Conservation (phyloP, 2,797 vertebrate species). For the Atherinosoma microstoma region DNA sequence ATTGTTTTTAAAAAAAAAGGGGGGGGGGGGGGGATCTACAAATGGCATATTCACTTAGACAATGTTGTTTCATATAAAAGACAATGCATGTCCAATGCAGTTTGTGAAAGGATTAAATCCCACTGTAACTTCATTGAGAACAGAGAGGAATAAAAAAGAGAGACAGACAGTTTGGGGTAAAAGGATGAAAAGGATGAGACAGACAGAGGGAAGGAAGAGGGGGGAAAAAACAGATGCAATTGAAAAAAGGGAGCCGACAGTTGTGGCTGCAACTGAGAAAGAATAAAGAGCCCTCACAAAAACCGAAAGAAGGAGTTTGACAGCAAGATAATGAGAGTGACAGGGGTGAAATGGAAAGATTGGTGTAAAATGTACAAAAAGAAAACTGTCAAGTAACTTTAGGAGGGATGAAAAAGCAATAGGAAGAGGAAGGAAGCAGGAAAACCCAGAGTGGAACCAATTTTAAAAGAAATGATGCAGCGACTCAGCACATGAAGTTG, state of each 20-base stretch:
- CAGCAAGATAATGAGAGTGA: slow-evolving; percentile 14
- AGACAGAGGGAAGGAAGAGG: background rate
- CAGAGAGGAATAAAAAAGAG: too few species aligned
- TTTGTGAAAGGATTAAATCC: too few species aligned
- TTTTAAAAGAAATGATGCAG: too few species aligned
- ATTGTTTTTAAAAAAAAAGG: too few species aligned
- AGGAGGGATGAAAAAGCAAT: background rate
- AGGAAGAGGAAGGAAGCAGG: background rate
- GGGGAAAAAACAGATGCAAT: too few species aligned
- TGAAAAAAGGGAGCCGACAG: background rate
- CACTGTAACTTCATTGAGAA: too few species aligned
- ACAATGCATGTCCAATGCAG: too few species aligned
- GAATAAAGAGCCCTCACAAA: background rate
- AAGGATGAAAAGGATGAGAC: background rate
- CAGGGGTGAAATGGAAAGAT: background rate
- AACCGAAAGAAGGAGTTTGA: slow-evolving; percentile 12
- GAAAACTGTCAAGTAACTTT: background rate
- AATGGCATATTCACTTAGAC: too few species aligned
- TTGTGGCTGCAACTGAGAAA: background rate
- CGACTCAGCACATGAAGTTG: background rate
- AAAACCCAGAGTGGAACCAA: background rate
- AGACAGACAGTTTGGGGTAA: too few species aligned
- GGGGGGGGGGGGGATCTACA: too few species aligned
- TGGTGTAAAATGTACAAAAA: background rate
- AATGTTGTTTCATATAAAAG: too few species aligned